Conservation (phyloP, 2,888 invertebrate species). For the Netelia virgata region DNA sequence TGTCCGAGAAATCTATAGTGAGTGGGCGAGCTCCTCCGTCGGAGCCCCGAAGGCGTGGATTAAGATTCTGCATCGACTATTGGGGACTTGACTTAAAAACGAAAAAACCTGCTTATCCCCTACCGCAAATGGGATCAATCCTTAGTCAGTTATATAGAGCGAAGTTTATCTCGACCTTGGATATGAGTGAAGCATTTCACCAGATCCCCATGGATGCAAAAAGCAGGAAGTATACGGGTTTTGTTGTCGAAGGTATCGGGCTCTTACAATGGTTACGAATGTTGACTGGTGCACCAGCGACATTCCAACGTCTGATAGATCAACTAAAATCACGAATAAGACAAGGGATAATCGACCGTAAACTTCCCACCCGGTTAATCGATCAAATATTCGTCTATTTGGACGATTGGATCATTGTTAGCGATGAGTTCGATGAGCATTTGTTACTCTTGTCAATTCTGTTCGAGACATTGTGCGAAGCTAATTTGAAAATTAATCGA, state of each 20-base stretch:
- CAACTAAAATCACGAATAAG: slow-evolving; percentile 24
- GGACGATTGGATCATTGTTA: slow-evolving; percentile 62
- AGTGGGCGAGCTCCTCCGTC: slow-evolving; percentile 53
- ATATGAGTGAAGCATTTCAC: slow-evolving; percentile 38
- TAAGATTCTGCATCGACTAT: slow-evolving; percentile 58
- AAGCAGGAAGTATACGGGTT: slow-evolving; percentile 53
- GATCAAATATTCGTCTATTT: slow-evolving; percentile 60
- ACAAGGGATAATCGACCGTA: slow-evolving; percentile 19
- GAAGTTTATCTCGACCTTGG: slow-evolving; percentile 55
- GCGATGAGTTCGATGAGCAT: slow-evolving; percentile 56
- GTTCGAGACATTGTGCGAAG: slow-evolving; percentile 27
- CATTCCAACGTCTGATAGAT: slow-evolving; percentile 58
- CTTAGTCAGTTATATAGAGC: slow-evolving; percentile 51
- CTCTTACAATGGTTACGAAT: slow-evolving; percentile 54
- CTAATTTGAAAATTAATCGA: slow-evolving; percentile 31
- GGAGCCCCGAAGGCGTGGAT: slow-evolving; percentile 46
- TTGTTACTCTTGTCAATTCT: slow-evolving; percentile 15
- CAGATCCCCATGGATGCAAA: slow-evolving; percentile 56
- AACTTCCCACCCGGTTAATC: slow-evolving; percentile 39
- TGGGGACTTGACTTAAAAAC: slow-evolving; percentile 40
- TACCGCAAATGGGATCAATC: slow-evolving; percentile 60
- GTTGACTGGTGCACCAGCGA: slow-evolving; percentile 57
- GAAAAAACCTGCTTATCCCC: slow-evolving; percentile 55
- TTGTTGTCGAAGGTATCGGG: slow-evolving; percentile 44
- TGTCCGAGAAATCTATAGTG: slow-evolving; percentile 50